phyloP scores from a whole-genome alignment of 2,888 invertebrate genomes.

The Lithophane ornitopus region DNA sequence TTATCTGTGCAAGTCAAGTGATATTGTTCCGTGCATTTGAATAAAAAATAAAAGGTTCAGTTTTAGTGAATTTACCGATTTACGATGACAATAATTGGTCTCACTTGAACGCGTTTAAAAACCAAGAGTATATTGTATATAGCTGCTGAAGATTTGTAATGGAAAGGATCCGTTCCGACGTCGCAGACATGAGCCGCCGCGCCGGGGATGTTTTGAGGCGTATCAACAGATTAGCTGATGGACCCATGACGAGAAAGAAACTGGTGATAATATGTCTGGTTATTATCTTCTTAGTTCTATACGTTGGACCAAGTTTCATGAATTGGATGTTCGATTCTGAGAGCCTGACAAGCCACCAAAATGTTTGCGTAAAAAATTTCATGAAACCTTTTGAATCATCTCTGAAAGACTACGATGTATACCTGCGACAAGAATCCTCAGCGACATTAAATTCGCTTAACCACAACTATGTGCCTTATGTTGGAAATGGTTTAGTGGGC shows the following conservation, averaged over 20 bases:
- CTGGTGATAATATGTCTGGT: conserved; percentile 88
- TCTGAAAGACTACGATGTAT: conserved; percentile 92
- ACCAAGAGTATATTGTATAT: conserved; percentile 30
- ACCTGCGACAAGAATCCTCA: conserved; percentile 91
- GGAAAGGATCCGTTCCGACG: conserved; percentile 82
- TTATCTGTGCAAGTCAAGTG: conserved; percentile 61
- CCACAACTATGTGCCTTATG: conserved; percentile 92
- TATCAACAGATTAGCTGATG: conserved; percentile 86
- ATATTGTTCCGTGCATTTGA: conserved; percentile 50
- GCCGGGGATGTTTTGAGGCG: conserved; percentile 86
- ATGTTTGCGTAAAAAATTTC: conserved; percentile 92
- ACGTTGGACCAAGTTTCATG: conserved; percentile 92
- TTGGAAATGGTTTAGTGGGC: conserved; percentile 94
- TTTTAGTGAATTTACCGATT: conserved; percentile 66
- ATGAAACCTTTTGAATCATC: conserved; percentile 91
- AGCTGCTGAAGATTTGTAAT: conserved; percentile 73
- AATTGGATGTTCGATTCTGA: conserved; percentile 91
- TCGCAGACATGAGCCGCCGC: conserved; percentile 85
- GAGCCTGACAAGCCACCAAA: conserved; percentile 86
- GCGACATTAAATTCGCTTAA: conserved; percentile 87
- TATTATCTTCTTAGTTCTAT: conserved; percentile 91
- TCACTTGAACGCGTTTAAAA: conserved; percentile 66
- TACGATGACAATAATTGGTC: conserved; percentile 74
- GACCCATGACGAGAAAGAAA: conserved; percentile 88
- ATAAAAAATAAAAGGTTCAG: conserved; percentile 43